Percentiles rank a stretch among this genome's conserved stretches.
Evolutionary conservation across 2,888 invertebrate genomes (phyloP).

Genomic region (Phengaris arion): DNA sequence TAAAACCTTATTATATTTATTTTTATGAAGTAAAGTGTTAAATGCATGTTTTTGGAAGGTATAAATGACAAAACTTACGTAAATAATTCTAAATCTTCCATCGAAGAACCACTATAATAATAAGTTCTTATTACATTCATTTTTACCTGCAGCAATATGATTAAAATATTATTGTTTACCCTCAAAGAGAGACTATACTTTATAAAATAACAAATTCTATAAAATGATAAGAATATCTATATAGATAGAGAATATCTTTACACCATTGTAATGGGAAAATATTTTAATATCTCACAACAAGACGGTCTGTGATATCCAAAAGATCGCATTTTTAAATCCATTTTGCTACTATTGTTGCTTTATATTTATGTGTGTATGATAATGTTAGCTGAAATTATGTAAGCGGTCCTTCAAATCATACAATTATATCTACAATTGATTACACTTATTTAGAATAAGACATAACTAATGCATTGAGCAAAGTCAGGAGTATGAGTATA

Average conservation of each 20-base stretch:
- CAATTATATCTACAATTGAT: conserved; percentile 27
- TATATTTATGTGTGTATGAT: too few species aligned
- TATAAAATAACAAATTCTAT: background rate
- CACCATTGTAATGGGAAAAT: conserved; percentile 39
- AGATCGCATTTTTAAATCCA: conserved; percentile 34
- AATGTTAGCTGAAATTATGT: conserved; percentile 16
- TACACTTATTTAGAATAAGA: conserved; percentile 26
- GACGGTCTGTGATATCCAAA: conserved; percentile 50
- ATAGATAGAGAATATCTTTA: too few species aligned
- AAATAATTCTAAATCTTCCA: conserved; percentile 29
- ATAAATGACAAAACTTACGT: conserved; percentile 44
- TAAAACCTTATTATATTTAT: background rate
- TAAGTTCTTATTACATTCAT: background rate
- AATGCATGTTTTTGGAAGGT: conserved; percentile 76
- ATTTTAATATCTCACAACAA: conserved; percentile 45
- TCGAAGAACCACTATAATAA: conserved; percentile 35
- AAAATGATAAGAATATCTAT: too few species aligned
- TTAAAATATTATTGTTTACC: too few species aligned
- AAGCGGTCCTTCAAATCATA: conserved; percentile 32
- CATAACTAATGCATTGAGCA: conserved; percentile 53
- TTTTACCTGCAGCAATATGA: too few species aligned
- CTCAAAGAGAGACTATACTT: too few species aligned
- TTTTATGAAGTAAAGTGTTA: conserved; percentile 44
- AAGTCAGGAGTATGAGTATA: conserved; percentile 49
- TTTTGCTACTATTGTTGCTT: too few species aligned